phyloP scores from a whole-genome alignment of 2,113 vertebrate genomes.

The Bufo gargarizans region DNA sequence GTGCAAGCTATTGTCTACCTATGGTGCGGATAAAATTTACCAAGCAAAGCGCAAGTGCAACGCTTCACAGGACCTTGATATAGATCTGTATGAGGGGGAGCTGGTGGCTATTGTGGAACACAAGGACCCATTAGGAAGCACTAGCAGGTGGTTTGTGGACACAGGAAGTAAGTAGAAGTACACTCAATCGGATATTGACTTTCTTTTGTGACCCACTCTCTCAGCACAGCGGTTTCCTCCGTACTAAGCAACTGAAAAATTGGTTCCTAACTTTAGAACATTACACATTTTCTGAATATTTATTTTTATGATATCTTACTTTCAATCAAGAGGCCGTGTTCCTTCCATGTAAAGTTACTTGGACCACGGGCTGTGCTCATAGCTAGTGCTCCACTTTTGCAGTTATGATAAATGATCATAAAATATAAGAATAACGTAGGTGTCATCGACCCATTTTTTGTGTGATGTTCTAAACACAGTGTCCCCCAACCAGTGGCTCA shows the following conservation, averaged over 20 bases:
- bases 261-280: constrained; percentile 4
- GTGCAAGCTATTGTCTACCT: constrained; percentile 75
- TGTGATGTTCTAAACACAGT: too few species aligned
- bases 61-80: constrained; percentile 88
- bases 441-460: too few species aligned
- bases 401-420: background rate
- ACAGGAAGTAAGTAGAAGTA: constrained; percentile 82
- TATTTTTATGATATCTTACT: constrained; percentile 10
- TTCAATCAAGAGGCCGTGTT: background rate
- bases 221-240: constrained; percentile 60
- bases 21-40: constrained; percentile 75
- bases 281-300: constrained; percentile 16
- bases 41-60: constrained; percentile 95
- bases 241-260: constrained; percentile 46
- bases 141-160: constrained; percentile 92
- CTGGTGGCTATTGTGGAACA: constrained; percentile 88
- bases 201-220: constrained; percentile 60
- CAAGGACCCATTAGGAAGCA: constrained; percentile 87
- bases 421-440: too few species aligned
- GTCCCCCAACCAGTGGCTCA: too few species aligned
- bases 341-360: too few species aligned
- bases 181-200: constrained; percentile 60
- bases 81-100: constrained; percentile 90
- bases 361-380: background rate
- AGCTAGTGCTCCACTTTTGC: background rate